These are phyloP conservation scores for Cricetomys ansorgei DNA, from an alignment of 2,113 vertebrate genomes.

Conservation along the genomic window DNA sequence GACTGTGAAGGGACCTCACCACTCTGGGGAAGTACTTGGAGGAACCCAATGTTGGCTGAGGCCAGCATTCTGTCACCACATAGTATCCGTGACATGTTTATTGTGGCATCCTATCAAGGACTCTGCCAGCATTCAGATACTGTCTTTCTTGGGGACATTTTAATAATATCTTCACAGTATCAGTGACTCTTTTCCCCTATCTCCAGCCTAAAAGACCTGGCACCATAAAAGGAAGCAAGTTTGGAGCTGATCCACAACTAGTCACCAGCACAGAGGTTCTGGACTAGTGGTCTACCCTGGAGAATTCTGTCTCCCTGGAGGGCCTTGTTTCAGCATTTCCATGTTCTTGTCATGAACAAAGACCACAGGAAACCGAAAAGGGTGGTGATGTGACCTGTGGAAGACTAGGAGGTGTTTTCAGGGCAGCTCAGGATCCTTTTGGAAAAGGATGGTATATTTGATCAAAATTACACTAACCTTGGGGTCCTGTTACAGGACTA, in stretches of 20 bases:
- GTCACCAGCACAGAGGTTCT: background rate
- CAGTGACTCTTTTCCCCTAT: background rate
- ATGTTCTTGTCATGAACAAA: background rate
- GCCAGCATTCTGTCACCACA: background rate
- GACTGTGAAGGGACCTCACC: background rate
- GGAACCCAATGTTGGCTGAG: background rate
- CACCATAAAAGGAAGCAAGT: too few species aligned
- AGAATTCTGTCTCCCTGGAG: conserved; percentile 57
- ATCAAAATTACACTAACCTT: conserved; percentile 67
- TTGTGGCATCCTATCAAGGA: background rate
- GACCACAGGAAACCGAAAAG: conserved; percentile 25
- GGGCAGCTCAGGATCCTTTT: conserved; percentile 68
- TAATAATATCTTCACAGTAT: background rate
- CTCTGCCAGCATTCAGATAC: background rate
- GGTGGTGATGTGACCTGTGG: conserved; percentile 38
- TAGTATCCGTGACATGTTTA: background rate
- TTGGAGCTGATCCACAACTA: background rate
- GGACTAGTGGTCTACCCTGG: background rate
- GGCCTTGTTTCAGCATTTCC: conserved; percentile 36
- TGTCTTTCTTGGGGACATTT: background rate
- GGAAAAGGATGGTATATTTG: conserved; percentile 80
- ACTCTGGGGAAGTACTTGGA: background rate
- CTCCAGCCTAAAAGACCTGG: too few species aligned
- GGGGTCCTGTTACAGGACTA: conserved; percentile 79
- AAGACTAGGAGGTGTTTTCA: conserved; percentile 52